phyloP scores from a whole-genome alignment of 2,113 vertebrate species.

The Lepidothrix coronata region DNA sequence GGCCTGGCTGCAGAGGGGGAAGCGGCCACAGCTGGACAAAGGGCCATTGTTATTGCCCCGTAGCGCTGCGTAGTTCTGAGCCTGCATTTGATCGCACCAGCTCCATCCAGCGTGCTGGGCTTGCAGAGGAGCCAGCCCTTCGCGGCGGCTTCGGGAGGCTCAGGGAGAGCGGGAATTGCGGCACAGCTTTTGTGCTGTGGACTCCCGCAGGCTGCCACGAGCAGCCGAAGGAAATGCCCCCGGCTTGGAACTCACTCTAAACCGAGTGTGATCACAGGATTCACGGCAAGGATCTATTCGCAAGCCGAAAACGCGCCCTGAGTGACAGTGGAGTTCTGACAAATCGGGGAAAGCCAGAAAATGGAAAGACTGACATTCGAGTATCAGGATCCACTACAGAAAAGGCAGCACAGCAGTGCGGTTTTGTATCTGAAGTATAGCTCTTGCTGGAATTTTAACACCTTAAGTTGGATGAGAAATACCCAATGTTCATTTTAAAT shows the following conservation, averaged over 20 bases:
- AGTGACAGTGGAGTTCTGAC: background rate
- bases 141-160: background rate
- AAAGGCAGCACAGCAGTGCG: background rate
- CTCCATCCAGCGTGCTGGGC: conserved; percentile 53
- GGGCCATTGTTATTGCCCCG: conserved; percentile 82
- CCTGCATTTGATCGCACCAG: conserved; percentile 42
- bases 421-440: background rate
- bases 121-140: conserved; percentile 44
- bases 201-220: background rate
- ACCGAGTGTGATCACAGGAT: background rate
- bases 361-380: background rate
- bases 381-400: background rate
- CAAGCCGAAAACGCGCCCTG: background rate
- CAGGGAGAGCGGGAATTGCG: conserved; percentile 26
- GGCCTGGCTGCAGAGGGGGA: conserved; percentile 71
- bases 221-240: background rate
- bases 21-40: conserved; percentile 84
- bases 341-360: background rate
- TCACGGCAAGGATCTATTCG: background rate
- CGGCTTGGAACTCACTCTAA: background rate
- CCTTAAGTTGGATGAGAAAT: background rate
- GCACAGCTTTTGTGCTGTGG: conserved; percentile 22
- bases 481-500: background rate
- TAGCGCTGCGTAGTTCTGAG: conserved; percentile 66
- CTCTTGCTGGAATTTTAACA: background rate